A percentile compares a stretch with the other conserved stretches of the same genome.
phyloP scores from a whole-genome alignment of 2,888 invertebrate species.

The Crocallis elinguaria region DNA sequence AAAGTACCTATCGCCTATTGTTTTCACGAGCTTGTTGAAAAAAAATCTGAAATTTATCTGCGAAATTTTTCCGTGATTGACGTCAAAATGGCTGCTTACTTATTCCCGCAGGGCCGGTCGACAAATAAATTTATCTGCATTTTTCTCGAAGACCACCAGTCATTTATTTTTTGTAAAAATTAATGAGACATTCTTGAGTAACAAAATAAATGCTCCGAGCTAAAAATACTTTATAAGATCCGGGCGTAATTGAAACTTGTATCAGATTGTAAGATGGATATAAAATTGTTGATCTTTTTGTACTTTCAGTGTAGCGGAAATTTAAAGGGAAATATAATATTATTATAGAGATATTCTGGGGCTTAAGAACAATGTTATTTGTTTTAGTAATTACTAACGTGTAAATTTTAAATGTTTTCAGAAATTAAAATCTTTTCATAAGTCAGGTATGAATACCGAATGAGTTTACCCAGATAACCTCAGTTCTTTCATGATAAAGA shows the following conservation, averaged over 20 bases:
- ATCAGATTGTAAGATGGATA: slow-evolving; percentile 24
- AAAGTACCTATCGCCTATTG: slow-evolving; percentile 27
- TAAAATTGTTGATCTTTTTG: slow-evolving; percentile 12
- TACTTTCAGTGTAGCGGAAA: neutral
- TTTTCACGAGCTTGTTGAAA: slow-evolving; percentile 26
- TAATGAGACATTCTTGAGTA: slow-evolving; percentile 55
- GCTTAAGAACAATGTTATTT: too few relatives aligned
- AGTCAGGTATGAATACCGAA: too few relatives aligned
- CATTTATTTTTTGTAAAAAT: slow-evolving; percentile 47
- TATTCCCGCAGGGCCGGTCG: slow-evolving; percentile 43
- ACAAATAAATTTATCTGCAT: slow-evolving; percentile 48
- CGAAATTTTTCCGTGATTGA: slow-evolving; percentile 46
- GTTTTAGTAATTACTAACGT: too few relatives aligned
- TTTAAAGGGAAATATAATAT: neutral
- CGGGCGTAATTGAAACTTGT: slow-evolving; percentile 27
- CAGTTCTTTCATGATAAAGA: too few relatives aligned
- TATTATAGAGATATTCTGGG: too few relatives aligned
- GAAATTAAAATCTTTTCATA: too few relatives aligned
- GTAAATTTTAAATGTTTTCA: too few relatives aligned
- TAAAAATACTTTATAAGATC: slow-evolving; percentile 39
- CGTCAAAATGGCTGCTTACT: slow-evolving; percentile 49
- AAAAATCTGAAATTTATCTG: slow-evolving; percentile 32
- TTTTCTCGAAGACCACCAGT: slow-evolving; percentile 48
- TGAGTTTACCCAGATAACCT: too few relatives aligned
- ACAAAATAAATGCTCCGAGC: slow-evolving; percentile 42